Conservation (phyloP, 2,888 invertebrate genomes). For the Ecliptopera silaceata region DNA sequence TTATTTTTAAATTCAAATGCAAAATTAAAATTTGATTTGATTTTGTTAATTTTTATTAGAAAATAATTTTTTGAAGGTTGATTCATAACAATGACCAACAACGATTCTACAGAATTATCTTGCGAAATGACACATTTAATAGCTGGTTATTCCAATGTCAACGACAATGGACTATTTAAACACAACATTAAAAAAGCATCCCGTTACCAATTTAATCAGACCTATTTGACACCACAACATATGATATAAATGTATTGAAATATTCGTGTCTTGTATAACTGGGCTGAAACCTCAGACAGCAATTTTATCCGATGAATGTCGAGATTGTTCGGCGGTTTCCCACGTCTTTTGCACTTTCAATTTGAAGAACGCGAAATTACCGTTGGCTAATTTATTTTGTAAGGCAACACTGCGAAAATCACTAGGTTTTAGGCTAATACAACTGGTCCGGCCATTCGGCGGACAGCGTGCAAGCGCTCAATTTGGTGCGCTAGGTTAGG, state of each 20-base stretch:
- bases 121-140: constrained; percentile 16
- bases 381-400: constrained; percentile 11
- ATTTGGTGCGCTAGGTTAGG: too few species aligned
- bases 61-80: background rate
- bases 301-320: constrained; percentile 20
- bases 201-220: background rate
- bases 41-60: too few species aligned
- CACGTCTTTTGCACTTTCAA: constrained; percentile 23
- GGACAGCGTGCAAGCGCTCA: too few species aligned
- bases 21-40: too few species aligned
- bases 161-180: constrained; percentile 10
- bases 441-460: too few species aligned
- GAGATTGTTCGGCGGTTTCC: constrained; percentile 14
- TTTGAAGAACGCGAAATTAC: constrained; percentile 17
- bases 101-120: background rate
- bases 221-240: background rate
- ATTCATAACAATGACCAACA: background rate
- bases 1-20: too few species aligned
- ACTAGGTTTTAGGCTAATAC: background rate
- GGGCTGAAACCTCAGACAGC: constrained; percentile 1
- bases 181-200: constrained; percentile 8
- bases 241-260: background rate
- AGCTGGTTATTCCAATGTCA: constrained; percentile 7
- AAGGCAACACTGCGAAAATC: background rate
- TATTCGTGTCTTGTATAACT: background rate